Evolutionary conservation across 2,113 vertebrate genomes (phyloP).

Genomic region (Ailurus styani): DNA sequence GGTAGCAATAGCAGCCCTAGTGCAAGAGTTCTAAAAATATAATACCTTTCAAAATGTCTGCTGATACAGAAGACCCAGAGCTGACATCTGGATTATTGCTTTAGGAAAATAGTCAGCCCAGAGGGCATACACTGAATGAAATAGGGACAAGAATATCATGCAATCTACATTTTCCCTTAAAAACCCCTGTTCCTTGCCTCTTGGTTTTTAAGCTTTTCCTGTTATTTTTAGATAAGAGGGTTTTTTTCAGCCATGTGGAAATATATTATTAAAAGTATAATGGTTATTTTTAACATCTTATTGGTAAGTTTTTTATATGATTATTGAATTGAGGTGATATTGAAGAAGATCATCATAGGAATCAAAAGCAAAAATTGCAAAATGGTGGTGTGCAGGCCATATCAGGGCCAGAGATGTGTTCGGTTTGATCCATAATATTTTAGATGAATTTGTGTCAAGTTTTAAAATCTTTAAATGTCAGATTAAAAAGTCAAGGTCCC

Average conservation of each 20-base stretch:
- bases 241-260: neutral
- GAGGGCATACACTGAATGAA: constrained; percentile 37
- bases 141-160: neutral
- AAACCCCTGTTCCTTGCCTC: neutral
- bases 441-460: neutral
- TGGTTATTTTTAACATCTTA: constrained; percentile 31
- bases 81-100: constrained; percentile 60
- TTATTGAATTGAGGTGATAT: neutral
- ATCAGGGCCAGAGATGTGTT: neutral
- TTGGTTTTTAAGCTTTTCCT: constrained; percentile 22
- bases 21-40: constrained; percentile 57
- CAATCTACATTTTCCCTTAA: constrained; percentile 27
- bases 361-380: neutral
- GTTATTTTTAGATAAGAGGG: constrained; percentile 39
- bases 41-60: constrained; percentile 35
- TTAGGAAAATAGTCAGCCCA: constrained; percentile 51
- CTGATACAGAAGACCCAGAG: neutral
- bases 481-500: neutral
- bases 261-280: neutral
- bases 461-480: constrained; percentile 12
- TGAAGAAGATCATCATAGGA: neutral
- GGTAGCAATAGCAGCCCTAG: neutral
- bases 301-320: neutral
- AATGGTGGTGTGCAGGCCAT: neutral
- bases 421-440: neutral